Percentiles rank a stretch among this genome's conserved stretches.
phyloP scores from a whole-genome alignment of 2,888 invertebrate species.

The Gnatocerus cornutus region DNA sequence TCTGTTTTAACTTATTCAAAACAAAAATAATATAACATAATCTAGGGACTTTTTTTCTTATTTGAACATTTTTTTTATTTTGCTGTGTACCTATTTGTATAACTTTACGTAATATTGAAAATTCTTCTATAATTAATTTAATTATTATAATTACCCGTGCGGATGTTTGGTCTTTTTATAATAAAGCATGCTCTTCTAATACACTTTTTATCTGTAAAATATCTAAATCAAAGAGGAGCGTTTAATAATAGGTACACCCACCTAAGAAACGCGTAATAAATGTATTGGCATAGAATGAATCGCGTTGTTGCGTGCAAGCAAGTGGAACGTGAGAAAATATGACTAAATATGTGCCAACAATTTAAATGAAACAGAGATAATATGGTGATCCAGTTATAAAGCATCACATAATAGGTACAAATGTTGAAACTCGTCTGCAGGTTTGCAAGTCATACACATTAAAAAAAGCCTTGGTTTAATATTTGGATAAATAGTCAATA shows the following conservation, averaged over 20 bases:
- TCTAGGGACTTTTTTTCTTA: too few species aligned
- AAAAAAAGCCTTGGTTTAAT: slow-evolving; percentile 35
- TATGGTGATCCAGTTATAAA: slow-evolving; percentile 29
- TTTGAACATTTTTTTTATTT: too few species aligned
- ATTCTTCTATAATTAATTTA: too few species aligned
- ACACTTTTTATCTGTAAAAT: not conserved
- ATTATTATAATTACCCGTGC: too few species aligned
- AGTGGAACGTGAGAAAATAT: slow-evolving; percentile 63
- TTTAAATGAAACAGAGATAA: slow-evolving; percentile 46
- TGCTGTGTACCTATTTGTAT: too few species aligned
- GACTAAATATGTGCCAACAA: slow-evolving; percentile 55
- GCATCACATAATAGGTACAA: slow-evolving; percentile 16
- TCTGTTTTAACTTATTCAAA: too few species aligned
- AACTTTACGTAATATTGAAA: too few species aligned
- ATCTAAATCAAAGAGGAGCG: not conserved
- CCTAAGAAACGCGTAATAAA: slow-evolving; percentile 12
- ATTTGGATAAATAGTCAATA: slow-evolving; percentile 39
- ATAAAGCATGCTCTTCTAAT: not conserved
- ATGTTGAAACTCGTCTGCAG: slow-evolving; percentile 9
- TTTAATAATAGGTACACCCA: slow-evolving; percentile 4
- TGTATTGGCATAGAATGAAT: slow-evolving; percentile 11
- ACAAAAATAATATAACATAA: too few species aligned
- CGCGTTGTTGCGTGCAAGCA: slow-evolving; percentile 57
- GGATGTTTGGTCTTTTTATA: too few species aligned
- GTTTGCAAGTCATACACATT: slow-evolving; percentile 26